Percentiles rank a stretch among this genome's conserved stretches.
phyloP scores from a whole-genome alignment of 2,888 invertebrate genomes.

The Drosophila cognata region DNA sequence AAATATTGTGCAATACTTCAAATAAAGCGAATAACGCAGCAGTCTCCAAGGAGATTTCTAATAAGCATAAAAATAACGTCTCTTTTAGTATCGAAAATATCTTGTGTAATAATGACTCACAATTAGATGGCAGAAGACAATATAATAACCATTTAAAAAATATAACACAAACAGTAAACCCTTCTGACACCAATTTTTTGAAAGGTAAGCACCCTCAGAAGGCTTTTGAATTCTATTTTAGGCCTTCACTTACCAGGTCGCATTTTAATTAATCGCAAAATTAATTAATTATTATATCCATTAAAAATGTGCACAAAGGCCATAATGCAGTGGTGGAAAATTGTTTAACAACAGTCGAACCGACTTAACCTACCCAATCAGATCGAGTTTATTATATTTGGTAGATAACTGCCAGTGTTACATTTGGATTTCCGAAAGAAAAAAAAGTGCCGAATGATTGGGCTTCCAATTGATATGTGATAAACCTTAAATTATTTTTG shows the following conservation, averaged over 20 bases:
- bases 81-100: constrained; percentile 52
- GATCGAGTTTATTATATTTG: background rate
- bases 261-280: background rate
- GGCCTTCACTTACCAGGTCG: background rate
- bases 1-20: constrained; percentile 10
- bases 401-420: background rate
- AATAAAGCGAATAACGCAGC: background rate
- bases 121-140: background rate
- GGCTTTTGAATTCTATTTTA: background rate
- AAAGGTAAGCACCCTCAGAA: constrained; percentile 18
- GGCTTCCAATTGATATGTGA: background rate
- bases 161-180: constrained; percentile 4
- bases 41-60: constrained; percentile 2
- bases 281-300: background rate
- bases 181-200: background rate
- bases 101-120: constrained; percentile 33
- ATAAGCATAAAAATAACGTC: constrained; percentile 1
- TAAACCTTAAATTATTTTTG: background rate
- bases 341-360: background rate
- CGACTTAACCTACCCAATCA: background rate
- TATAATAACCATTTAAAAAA: constrained; percentile 1
- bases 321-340: background rate
- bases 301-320: background rate
- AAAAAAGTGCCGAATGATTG: background rate
- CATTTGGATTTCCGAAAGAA: background rate